Evolutionary conservation across 2,113 vertebrate genomes (phyloP), one percentile per base, ranked within the genome.

Genomic region (Ovis canadensis): DNA sequence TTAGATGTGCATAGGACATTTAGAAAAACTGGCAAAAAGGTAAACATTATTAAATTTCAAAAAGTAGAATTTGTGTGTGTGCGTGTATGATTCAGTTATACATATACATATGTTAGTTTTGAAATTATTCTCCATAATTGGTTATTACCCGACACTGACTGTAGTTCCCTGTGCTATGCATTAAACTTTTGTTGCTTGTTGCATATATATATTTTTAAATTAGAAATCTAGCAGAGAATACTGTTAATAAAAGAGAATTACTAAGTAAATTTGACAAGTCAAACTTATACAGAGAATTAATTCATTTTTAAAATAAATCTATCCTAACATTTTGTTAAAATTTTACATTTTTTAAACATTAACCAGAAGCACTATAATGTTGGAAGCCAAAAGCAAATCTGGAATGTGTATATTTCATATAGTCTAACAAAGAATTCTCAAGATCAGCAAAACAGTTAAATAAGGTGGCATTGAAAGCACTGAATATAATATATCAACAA

Each of bases 381-480:
- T 91, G 57, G 81, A 81, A 81, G 90, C 45, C 88, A 87, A 95
- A 89, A 96, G 29, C 80, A 87, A 90, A 93, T 6, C 15, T 55
- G 94, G 74, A 96, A 93, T 55, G 84, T 71, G 74, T 89, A 17
- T 93, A 88, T 94, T 94, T 97, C 91, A 94, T 12, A 45, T 21
- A 67, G 59, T 94, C 43, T 29, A 91, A 59, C 83, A 94, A 90
- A 93, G 50, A 97, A 92, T 93, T 96, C 33, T 97, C n/a, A 87
- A 71, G 60, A 67, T 25, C 93, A 98, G 88, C 54, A 31, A 50
- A 97, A 91, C 48, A 95, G 88, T 91, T 97, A 94, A 96, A 94
- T 90, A 93, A 97, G 77, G 77, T 93, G 64, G 36, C 67, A 71
- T 10, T 57, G 48, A 78, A 94, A 67, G 33, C 87, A 90, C 16